Evolutionary conservation across 2,888 invertebrate genomes (phyloP).

Genomic region (Polydesmus complanatus): DNA sequence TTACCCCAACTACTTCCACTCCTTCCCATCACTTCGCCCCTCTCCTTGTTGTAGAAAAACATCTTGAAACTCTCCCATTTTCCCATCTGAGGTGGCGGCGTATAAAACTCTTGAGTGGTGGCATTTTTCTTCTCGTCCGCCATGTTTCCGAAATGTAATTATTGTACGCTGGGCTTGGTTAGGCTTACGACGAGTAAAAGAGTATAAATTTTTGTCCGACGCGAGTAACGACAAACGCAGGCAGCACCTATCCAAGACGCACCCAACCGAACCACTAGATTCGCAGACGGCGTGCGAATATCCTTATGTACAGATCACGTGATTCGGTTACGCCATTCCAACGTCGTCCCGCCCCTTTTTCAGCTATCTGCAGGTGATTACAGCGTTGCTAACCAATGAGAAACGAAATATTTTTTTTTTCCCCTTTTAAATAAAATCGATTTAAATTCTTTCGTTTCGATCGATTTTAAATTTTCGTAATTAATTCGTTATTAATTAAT

Average conservation of each 20-base stretch:
- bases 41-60: slow-evolving; percentile 86
- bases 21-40: slow-evolving; percentile 77
- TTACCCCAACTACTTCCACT: slow-evolving; percentile 91
- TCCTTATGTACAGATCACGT: not conserved
- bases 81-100: slow-evolving; percentile 17
- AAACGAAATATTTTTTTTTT: no score
- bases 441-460: no score
- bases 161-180: not conserved
- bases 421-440: no score
- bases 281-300: not conserved
- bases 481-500: no score
- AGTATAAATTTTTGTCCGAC: not conserved
- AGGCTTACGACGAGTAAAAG: not conserved
- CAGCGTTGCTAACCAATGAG: no score
- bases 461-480: no score
- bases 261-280: not conserved
- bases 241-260: not conserved
- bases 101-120: slow-evolving; percentile 14
- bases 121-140: slow-evolving; percentile 18
- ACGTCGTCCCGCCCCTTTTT: not conserved
- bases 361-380: not conserved
- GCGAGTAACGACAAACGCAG: not conserved
- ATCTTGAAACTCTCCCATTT: slow-evolving; percentile 66
- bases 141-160: slow-evolving; percentile 17
- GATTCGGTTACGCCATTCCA: not conserved